A percentile compares a stretch with the other conserved stretches of the same genome.
phyloP scores from a whole-genome alignment of 92 coral and sea anemone species.

The Pocillopora meandrina region DNA sequence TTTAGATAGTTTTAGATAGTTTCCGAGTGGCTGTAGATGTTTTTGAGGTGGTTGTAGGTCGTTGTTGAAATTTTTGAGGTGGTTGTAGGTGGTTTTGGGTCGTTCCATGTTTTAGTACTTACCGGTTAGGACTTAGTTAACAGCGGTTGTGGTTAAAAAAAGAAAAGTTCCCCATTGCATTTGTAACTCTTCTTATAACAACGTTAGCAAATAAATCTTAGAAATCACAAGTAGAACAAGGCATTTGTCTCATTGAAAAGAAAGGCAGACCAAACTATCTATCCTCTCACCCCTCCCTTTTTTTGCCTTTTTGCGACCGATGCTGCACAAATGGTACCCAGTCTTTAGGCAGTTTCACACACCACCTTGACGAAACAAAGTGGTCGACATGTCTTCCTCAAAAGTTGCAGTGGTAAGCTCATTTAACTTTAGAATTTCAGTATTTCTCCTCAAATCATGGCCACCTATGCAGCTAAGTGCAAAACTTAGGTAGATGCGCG shows the following conservation, averaged over 20 bases:
- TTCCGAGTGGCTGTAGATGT: too few relatives aligned
- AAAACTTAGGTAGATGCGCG: too few relatives aligned
- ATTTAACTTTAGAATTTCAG: neutral
- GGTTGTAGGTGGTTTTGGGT: too few relatives aligned
- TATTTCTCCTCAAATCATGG: neutral
- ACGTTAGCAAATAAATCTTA: neutral
- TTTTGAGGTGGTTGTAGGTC: too few relatives aligned
- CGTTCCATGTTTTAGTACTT: too few relatives aligned
- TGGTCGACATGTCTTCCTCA: conserved; percentile 17
- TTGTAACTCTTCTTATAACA: neutral
- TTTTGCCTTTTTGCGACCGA: neutral
- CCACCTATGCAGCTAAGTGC: neutral
- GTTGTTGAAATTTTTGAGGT: too few relatives aligned
- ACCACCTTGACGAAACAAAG: neutral
- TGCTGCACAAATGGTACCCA: neutral
- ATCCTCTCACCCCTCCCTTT: neutral
- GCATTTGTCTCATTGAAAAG: too few relatives aligned
- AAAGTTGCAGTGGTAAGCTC: conserved; percentile 60
- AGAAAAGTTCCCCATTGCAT: neutral
- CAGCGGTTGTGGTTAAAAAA: too few relatives aligned
- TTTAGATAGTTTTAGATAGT: too few relatives aligned
- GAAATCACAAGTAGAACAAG: too few relatives aligned
- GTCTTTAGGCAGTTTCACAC: neutral
- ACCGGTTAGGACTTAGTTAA: too few relatives aligned
- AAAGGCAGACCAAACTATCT: neutral